Evolutionary conservation across 2,113 vertebrate genomes (phyloP).

Genomic region (Embiotoca jacksoni): DNA sequence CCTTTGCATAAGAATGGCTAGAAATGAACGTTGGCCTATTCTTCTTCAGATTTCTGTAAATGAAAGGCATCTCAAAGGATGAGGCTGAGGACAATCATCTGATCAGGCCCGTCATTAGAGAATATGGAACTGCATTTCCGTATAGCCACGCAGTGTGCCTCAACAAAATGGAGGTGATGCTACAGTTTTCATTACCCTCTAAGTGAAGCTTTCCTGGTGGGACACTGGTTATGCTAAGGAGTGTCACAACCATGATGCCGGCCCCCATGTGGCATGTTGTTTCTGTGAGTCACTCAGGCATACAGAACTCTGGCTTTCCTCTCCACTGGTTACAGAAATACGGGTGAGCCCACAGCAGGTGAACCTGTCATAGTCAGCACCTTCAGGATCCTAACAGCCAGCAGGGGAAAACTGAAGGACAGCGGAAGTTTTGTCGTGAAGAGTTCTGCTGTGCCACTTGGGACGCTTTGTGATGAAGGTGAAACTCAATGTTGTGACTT

Average conservation of each 20-base stretch:
- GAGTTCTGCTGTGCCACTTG: slow-evolving; percentile 47
- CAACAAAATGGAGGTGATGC: slow-evolving; percentile 8
- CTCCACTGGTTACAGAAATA: slow-evolving; percentile 66
- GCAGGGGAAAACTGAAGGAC: slow-evolving; percentile 61
- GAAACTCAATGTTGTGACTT: slow-evolving; percentile 32
- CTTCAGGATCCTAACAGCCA: slow-evolving; percentile 63
- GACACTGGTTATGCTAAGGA: slow-evolving; percentile 47
- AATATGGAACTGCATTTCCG: slow-evolving; percentile 28
- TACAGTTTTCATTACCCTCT: slow-evolving; percentile 30
- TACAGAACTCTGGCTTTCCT: slow-evolving; percentile 62
- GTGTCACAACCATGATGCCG: slow-evolving; percentile 56
- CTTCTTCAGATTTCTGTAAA: slow-evolving; percentile 50
- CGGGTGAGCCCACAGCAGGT: slow-evolving; percentile 73
- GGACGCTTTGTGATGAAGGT: slow-evolving; percentile 46
- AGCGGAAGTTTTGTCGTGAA: slow-evolving; percentile 59
- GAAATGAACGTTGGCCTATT: slow-evolving; percentile 56
- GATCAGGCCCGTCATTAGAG: slow-evolving; percentile 22
- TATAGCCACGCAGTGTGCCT: slow-evolving; percentile 16
- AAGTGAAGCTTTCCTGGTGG: slow-evolving; percentile 42
- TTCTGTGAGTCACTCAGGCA: slow-evolving; percentile 68
- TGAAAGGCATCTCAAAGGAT: slow-evolving; percentile 52
- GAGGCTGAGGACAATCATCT: slow-evolving; percentile 14
- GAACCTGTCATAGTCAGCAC: slow-evolving; percentile 72
- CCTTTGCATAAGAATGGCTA: slow-evolving; percentile 69
- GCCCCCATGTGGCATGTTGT: slow-evolving; percentile 65